A percentile compares a stretch with the other conserved stretches of the same genome.
These are phyloP conservation scores for Pseudachorutes palmiensis DNA, from an alignment of 1,140 invertebrate species.

Conservation along the genomic window DNA sequence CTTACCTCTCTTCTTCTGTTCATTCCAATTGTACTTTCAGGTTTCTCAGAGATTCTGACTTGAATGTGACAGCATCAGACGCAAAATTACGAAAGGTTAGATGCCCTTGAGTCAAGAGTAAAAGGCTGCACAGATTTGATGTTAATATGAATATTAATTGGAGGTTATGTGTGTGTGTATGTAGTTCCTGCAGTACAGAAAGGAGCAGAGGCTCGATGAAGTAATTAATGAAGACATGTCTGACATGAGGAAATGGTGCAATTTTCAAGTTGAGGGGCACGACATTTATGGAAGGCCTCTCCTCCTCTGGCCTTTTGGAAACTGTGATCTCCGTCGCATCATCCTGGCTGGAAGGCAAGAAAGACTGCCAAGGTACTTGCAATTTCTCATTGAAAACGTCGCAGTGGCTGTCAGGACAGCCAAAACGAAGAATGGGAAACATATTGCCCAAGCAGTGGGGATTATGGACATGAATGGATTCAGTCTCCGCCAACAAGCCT, in stretches of 20 bases:
- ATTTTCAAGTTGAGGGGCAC: not conserved
- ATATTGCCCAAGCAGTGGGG: not conserved
- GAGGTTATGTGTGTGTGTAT: not conserved
- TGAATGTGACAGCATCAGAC: not conserved
- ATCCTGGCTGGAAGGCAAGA: not conserved
- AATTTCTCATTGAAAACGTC: not conserved
- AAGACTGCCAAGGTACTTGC: not conserved
- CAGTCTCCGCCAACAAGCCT: not conserved
- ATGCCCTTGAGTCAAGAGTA: not conserved
- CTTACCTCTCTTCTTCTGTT: no score
- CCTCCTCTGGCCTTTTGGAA: not conserved
- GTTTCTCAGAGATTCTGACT: not conserved
- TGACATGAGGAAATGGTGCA: constrained; percentile 5
- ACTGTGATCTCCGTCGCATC: not conserved
- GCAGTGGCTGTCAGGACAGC: not conserved
- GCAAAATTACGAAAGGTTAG: not conserved
- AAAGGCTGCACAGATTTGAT: not conserved
- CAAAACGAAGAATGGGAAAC: not conserved
- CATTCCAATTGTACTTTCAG: no score
- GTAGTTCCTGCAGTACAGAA: not conserved
- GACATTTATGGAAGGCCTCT: not conserved
- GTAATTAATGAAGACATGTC: not conserved
- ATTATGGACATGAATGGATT: constrained; percentile 1
- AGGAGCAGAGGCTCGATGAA: not conserved
- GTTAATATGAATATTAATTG: not conserved